Evolutionary conservation across 2,113 vertebrate species (phyloP).

Genomic region (Kryptolebias marmoratus): DNA sequence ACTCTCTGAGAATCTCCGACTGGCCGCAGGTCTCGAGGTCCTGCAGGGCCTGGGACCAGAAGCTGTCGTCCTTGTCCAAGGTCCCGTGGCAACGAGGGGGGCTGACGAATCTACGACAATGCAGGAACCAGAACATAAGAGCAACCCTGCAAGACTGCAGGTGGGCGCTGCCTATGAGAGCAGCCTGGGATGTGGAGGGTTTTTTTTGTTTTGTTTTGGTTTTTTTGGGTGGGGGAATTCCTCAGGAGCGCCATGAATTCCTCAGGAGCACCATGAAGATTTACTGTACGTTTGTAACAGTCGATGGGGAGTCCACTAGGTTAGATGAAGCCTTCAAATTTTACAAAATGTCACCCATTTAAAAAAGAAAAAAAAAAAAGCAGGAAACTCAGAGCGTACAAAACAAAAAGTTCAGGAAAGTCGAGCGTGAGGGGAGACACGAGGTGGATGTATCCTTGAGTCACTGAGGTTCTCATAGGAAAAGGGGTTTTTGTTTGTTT

Average conservation of each 20-base stretch:
- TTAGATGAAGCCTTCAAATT: conserved; percentile 74
- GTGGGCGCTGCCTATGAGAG: conserved; percentile 55
- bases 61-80: conserved; percentile 88
- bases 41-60: conserved; percentile 96
- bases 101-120: conserved; percentile 93
- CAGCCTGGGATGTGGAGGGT: conserved; percentile 72
- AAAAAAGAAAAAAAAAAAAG: conserved; percentile 69
- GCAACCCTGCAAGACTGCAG: conserved; percentile 68
- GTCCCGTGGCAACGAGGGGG: conserved; percentile 83
- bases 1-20: conserved; percentile 95
- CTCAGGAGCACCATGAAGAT: conserved; percentile 15
- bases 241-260: conserved; percentile 42
- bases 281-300: conserved; percentile 62
- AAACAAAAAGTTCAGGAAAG: conserved; percentile 73
- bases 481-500: conserved; percentile 31
- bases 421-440: conserved; percentile 71
- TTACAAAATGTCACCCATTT: conserved; percentile 55
- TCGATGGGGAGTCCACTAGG: conserved; percentile 41
- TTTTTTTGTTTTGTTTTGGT: conserved; percentile 26
- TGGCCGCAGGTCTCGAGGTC: conserved; percentile 98
- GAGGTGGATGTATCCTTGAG: conserved; percentile 80
- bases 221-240: conserved; percentile 42
- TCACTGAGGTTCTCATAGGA: conserved; percentile 78
- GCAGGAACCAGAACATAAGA: conserved; percentile 84
- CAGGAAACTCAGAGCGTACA: conserved; percentile 66